Conservation (phyloP, 2,888 invertebrate species). For the Blastobasis lacticolella region DNA sequence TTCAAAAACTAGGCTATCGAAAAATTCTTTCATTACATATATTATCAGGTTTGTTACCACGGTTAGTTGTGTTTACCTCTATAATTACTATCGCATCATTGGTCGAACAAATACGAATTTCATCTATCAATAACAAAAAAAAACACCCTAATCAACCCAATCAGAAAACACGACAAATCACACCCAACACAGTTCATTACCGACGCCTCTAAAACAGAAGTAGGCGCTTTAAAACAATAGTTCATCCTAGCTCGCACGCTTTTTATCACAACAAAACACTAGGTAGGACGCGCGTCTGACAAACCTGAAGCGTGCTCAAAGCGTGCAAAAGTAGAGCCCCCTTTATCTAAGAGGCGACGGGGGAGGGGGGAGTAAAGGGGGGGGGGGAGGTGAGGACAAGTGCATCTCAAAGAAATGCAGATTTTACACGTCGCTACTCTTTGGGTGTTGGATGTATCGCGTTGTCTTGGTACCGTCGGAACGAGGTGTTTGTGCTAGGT, state of each 20-base stretch:
- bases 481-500: no score
- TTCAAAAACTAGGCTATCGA: no score
- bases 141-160: no score
- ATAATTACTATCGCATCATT: no score
- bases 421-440: conserved; percentile 74
- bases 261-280: conserved; percentile 35
- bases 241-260: conserved; percentile 14
- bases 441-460: conserved; percentile 61
- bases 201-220: no score
- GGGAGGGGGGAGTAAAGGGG: conserved; percentile 6
- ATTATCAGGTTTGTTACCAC: no score
- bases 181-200: no score
- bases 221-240: conserved; percentile 19
- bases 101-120: no score
- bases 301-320: conserved; percentile 61
- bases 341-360: conserved; percentile 48
- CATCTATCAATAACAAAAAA: no score
- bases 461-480: conserved; percentile 6
- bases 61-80: no score
- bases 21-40: no score
- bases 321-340: conserved; percentile 68
- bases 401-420: conserved; percentile 75
- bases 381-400: conserved; percentile 45
- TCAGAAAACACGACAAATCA: no score
- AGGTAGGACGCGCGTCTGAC: conserved; percentile 27